A percentile compares a stretch with the other conserved stretches of the same genome.
Evolutionary conservation across 2,113 vertebrate genomes (phyloP).

Genomic region (Pygoscelis adeliae): DNA sequence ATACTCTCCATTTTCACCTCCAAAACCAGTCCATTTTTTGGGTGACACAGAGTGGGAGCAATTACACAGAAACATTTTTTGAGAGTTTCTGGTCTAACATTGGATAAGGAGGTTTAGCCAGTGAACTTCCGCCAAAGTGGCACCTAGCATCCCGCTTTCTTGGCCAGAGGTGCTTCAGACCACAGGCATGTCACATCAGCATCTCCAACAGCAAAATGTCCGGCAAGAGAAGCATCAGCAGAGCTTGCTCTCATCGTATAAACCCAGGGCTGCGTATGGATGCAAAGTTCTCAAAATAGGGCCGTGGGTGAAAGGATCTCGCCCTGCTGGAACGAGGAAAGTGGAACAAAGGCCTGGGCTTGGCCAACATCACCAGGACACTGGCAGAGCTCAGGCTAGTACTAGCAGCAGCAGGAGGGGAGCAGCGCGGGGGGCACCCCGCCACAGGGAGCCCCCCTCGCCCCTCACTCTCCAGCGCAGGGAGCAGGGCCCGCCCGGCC

Average conservation of each 20-base stretch:
- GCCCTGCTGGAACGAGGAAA: background rate
- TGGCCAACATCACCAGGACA: accelerated
- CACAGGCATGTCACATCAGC: background rate
- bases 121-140: background rate
- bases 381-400: background rate
- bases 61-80: background rate
- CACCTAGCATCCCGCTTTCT: background rate
- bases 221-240: background rate
- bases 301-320: background rate
- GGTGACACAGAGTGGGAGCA: background rate
- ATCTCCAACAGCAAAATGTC: background rate
- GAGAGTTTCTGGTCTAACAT: background rate
- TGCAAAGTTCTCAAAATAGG: background rate
- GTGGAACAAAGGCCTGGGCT: background rate
- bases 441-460: background rate
- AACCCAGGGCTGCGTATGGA: background rate
- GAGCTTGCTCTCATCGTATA: background rate
- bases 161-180: background rate
- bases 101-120: background rate
- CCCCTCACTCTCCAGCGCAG: background rate
- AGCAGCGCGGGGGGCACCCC: accelerated
- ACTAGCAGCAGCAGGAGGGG: background rate
- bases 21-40: background rate
- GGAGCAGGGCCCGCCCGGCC: background rate
- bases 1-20: background rate